Conservation (phyloP, 2,113 vertebrate species). For the Pseudolaguvia tuberculata region DNA sequence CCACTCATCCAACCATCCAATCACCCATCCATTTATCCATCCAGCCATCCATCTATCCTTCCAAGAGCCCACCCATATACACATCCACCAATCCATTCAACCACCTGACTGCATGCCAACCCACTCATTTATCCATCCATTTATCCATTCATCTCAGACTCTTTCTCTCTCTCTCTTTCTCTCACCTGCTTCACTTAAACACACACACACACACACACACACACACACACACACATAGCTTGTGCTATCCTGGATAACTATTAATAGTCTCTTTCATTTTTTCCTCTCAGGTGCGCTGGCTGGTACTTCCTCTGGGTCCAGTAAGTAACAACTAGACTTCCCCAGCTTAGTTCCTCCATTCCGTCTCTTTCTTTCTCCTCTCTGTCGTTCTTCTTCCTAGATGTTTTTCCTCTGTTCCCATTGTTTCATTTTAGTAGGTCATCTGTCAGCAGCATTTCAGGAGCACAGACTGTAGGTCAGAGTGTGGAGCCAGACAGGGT, state of each 20-base stretch:
- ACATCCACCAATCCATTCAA: too few species aligned
- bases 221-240: slow-evolving; percentile 7
- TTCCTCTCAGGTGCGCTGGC: slow-evolving; percentile 65
- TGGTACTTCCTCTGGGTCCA: slow-evolving; percentile 70
- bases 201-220: slow-evolving; percentile 41
- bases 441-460: slow-evolving; percentile 61
- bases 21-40: too few species aligned
- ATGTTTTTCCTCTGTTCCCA: slow-evolving; percentile 41
- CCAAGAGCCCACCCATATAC: too few species aligned
- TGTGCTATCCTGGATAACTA: slow-evolving; percentile 3
- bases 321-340: slow-evolving; percentile 61
- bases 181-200: neutral
- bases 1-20: too few species aligned
- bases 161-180: too few species aligned
- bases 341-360: slow-evolving; percentile 15
- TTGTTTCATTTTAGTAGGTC: slow-evolving; percentile 68
- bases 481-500: neutral
- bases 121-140: too few species aligned
- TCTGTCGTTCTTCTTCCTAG: slow-evolving; percentile 51
- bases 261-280: neutral
- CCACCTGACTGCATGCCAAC: too few species aligned
- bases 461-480: slow-evolving; percentile 52
- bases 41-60: too few species aligned
- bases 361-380: slow-evolving; percentile 21
- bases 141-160: too few species aligned